Evolutionary conservation across 2,888 invertebrate species (phyloP), one percentile per base, ranked within the genome.

Genomic region (Acleris cristana): DNA sequence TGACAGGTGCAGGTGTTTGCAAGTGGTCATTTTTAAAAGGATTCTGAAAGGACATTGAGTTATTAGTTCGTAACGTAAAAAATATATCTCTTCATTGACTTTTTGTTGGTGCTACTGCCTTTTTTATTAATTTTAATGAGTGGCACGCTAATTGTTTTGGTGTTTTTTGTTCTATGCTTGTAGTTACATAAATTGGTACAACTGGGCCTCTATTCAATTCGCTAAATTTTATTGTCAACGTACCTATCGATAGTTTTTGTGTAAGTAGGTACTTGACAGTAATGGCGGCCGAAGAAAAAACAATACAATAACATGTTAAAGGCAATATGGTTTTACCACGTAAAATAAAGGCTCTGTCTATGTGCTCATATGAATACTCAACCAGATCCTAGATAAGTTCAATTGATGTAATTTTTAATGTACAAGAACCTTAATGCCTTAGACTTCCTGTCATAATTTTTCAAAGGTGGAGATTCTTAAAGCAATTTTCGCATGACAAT

Each of bases 1-100:
- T 81, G 84, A 86, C 88, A 88, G 87, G 82, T 86, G 89, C 80
- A 79, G 72, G 70, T 80, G 80, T 76, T 72, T 57, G 73, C 71
- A 72, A 75, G 74, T 70, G 76, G 79, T 84, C 79, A 81, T 86
- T 85, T 83, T 83, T 78, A 76, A 71, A 74, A 75, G 57, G 72
- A 79, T 79, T 78, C 73, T 66, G 73, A 80, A 72, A 76, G 69
- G 65, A 72, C 76, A 86, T 87, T 85, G 82, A 86, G 84, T 86
- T 85, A 87, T 87, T 86, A 86, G 82, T 78, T 75, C 60, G 34
- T 69, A 71, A 75, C 80, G 76, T 77, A 48, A 67, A 58, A 68
- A 57, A 64, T 56, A 60, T 58, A 34, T 34, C 34, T 48, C 48
- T 26, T 51, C 30, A 44, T 6, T 51, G 21, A 52, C 14, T 30